These are phyloP conservation scores for Ophiothrix spiculata DNA, from an alignment of 35 echinoderm and acorn worm genomes.

Conservation along the genomic window DNA sequence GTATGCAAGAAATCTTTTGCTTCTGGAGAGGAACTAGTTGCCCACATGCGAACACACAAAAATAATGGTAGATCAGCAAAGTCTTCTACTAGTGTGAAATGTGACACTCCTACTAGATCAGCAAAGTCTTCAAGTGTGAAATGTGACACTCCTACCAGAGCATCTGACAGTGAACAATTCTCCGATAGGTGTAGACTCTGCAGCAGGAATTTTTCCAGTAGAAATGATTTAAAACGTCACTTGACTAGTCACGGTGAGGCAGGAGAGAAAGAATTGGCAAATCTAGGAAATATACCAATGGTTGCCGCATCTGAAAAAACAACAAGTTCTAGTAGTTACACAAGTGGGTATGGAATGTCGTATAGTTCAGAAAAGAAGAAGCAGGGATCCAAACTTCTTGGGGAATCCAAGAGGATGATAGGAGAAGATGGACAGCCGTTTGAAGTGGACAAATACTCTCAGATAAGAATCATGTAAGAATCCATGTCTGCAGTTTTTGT, in stretches of 20 bases:
- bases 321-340: background rate
- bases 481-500: too few species aligned
- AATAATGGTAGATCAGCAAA: background rate
- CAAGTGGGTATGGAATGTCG: background rate
- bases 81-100: background rate
- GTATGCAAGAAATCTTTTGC: slow-evolving; percentile 39
- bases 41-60: slow-evolving; percentile 33
- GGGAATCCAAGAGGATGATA: background rate
- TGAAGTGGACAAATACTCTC: slow-evolving; percentile 42
- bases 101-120: background rate
- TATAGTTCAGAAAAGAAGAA: background rate
- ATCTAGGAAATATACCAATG: too few species aligned
- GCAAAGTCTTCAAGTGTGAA: too few species aligned
- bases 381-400: background rate
- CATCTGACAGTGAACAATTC: background rate
- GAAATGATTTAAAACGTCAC: slow-evolving; percentile 30
- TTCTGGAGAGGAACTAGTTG: slow-evolving; percentile 17
- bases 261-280: too few species aligned
- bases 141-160: too few species aligned
- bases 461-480: slow-evolving; percentile 61
- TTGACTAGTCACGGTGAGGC: slow-evolving; percentile 15
- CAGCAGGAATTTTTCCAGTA: slow-evolving; percentile 30
- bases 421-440: background rate
- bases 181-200: slow-evolving; percentile 25
- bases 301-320: background rate